Conservation (phyloP, 2,888 invertebrate genomes). For the Polyommatus icarus region DNA sequence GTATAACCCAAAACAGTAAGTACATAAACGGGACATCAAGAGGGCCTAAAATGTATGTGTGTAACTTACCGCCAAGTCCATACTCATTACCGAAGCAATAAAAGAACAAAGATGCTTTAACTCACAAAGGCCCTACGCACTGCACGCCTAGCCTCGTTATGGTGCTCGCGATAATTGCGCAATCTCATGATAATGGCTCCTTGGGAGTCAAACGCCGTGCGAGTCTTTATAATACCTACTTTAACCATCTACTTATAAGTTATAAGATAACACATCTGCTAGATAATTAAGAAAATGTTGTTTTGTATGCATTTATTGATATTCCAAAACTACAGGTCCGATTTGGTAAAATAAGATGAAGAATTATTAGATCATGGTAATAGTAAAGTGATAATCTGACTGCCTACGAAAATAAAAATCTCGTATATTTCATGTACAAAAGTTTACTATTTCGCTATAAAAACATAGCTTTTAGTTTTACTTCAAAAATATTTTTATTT, state of each 20-base stretch:
- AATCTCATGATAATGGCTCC: conserved; percentile 10
- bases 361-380: no score
- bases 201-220: neutral
- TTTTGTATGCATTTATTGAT: no score
- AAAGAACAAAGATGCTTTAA: conserved; percentile 10
- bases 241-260: neutral
- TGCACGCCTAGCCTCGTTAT: neutral
- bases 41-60: neutral
- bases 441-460: neutral
- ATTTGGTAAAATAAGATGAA: no score
- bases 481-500: neutral
- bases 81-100: conserved; percentile 16
- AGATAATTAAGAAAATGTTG: neutral
- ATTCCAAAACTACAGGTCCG: no score
- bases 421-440: neutral
- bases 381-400: no score
- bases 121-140: neutral
- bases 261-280: neutral
- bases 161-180: conserved; percentile 10
- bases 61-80: conserved; percentile 6
- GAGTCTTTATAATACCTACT: neutral
- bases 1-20: neutral
- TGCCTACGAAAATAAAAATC: neutral
- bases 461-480: neutral
- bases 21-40: neutral